Evolutionary conservation across 2,888 invertebrate genomes (phyloP).

Genomic region (Ophion obscuratus): DNA sequence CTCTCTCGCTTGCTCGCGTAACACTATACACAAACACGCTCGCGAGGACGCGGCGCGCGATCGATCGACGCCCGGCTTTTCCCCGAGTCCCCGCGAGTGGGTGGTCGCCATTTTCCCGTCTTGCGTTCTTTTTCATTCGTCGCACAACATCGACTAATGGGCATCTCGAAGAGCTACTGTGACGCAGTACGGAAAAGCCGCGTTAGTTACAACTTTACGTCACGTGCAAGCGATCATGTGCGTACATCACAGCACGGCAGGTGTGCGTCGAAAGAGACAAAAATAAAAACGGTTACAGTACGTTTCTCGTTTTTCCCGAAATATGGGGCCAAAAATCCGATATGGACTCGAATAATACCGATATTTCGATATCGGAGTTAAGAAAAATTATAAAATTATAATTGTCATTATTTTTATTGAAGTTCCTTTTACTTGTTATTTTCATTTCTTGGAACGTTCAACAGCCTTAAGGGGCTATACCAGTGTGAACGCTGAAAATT

Average conservation of each 20-base stretch:
- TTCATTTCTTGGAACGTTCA: too few species aligned
- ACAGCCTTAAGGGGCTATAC: too few species aligned
- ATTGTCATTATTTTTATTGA: too few species aligned
- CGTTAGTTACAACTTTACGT: background rate
- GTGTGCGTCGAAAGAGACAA: background rate
- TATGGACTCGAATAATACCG: too few species aligned
- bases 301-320: background rate
- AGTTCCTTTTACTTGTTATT: too few species aligned
- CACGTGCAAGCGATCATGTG: too few species aligned
- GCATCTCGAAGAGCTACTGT: background rate
- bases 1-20: constrained; percentile 49
- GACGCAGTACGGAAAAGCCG: background rate
- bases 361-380: too few species aligned
- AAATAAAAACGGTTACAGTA: background rate
- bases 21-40: constrained; percentile 39
- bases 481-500: too few species aligned
- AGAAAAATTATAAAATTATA: too few species aligned
- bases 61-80: constrained; percentile 63
- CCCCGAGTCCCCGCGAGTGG: constrained; percentile 43
- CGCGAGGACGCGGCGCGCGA: constrained; percentile 18
- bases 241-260: too few species aligned
- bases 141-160: background rate
- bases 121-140: constrained; percentile 22
- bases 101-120: constrained; percentile 65
- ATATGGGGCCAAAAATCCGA: background rate